Percentiles rank a stretch among this genome's conserved stretches.
phyloP scores from a whole-genome alignment of 92 coral and sea anemone genomes.

The Scolanthus callimorphus region DNA sequence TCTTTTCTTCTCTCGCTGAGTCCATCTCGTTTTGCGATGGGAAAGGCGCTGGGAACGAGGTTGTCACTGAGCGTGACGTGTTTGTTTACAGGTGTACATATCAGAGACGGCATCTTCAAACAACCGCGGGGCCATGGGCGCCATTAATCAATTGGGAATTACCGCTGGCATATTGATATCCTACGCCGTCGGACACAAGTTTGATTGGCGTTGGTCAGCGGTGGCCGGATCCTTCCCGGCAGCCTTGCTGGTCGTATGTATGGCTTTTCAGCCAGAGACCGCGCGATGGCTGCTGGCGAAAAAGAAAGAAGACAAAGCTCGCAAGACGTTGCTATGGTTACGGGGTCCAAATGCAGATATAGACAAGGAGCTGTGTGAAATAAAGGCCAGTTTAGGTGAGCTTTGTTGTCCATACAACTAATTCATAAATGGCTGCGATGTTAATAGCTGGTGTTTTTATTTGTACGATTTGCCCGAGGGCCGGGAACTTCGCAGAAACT shows the following conservation, averaged over 20 bases:
- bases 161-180: conserved; percentile 58
- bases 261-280: conserved; percentile 81
- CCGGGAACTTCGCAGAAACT: too few relatives aligned
- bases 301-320: conserved; percentile 52
- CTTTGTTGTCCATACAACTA: background rate
- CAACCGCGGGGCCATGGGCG: conserved; percentile 67
- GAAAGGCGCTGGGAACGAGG: background rate
- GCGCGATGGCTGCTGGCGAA: conserved; percentile 76
- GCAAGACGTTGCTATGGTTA: conserved; percentile 55
- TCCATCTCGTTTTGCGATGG: background rate
- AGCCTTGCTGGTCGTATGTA: conserved; percentile 44
- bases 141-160: conserved; percentile 70
- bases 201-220: conserved; percentile 72
- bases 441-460: too few relatives aligned
- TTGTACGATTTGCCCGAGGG: too few relatives aligned
- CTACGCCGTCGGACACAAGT: conserved; percentile 48
- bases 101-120: conserved; percentile 68
- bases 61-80: too few relatives aligned
- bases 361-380: conserved; percentile 53
- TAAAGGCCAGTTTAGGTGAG: conserved; percentile 61
- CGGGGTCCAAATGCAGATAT: conserved; percentile 59
- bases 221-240: conserved; percentile 54
- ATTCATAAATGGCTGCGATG: too few relatives aligned
- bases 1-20: too few relatives aligned
- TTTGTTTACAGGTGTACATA: conserved; percentile 52